These are phyloP conservation scores for Knipowitschia caucasica DNA, from an alignment of 2,797 vertebrate species.

Conservation along the genomic window DNA sequence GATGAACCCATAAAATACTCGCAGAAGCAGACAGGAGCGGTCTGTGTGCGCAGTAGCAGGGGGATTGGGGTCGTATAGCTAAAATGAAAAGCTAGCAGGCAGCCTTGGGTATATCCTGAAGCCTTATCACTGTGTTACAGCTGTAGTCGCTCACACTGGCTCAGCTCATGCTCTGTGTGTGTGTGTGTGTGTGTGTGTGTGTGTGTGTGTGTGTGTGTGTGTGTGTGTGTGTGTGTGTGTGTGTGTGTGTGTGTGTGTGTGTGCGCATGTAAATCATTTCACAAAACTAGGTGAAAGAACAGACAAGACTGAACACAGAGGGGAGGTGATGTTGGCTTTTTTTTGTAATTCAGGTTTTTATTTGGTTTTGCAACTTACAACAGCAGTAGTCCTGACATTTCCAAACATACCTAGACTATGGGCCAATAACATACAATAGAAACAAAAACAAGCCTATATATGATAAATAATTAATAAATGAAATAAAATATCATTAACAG, in stretches of 20 bases:
- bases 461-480: too few relatives aligned
- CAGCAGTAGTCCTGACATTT: too few relatives aligned
- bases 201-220: neutral
- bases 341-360: neutral
- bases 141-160: conserved; percentile 53
- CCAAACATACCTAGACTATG: too few relatives aligned
- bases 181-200: conserved; percentile 8
- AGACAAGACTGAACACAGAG: neutral
- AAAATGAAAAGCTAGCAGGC: conserved; percentile 36
- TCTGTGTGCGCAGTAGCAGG: conserved; percentile 25
- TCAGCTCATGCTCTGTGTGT: conserved; percentile 25
- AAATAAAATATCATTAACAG: too few relatives aligned
- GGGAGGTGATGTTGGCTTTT: neutral
- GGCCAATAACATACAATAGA: too few relatives aligned
- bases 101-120: conserved; percentile 38
- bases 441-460: too few relatives aligned
- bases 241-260: conserved; percentile 6
- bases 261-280: conserved; percentile 11
- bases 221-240: neutral
- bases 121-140: conserved; percentile 68
- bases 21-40: conserved; percentile 29
- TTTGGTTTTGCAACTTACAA: too few relatives aligned
- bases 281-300: conserved; percentile 11
- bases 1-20: conserved; percentile 45
- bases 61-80: conserved; percentile 39